Conservation (phyloP, 2,113 vertebrate species). For the Silurus meridionalis region DNA sequence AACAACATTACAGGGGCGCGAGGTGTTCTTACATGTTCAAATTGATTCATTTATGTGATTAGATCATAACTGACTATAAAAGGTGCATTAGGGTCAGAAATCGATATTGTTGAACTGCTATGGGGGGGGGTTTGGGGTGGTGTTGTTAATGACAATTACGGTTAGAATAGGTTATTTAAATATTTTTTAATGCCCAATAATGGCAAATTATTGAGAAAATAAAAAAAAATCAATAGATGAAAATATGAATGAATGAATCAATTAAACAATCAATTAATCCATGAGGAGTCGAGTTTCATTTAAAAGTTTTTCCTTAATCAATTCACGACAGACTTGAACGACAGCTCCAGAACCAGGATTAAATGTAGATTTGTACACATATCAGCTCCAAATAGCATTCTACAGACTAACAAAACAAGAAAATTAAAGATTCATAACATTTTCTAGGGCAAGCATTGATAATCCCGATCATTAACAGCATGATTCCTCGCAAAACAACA, state of each 20-base stretch:
- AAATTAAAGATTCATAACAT: no score
- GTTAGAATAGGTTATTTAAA: no score
- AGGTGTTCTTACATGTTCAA: not conserved
- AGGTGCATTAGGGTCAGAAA: no score
- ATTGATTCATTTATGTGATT: conserved; percentile 3
- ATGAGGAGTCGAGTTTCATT: not conserved
- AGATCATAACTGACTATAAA: not conserved
- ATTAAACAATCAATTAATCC: not conserved
- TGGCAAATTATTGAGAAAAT: not conserved
- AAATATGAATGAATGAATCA: no score
- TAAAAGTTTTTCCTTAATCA: not conserved
- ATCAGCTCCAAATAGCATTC: not conserved
- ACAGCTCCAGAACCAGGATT: not conserved
- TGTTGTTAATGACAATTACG: no score
- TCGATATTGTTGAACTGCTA: not conserved
- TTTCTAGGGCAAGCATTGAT: not conserved
- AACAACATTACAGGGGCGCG: not conserved
- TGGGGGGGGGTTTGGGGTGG: no score
- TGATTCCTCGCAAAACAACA: conserved; percentile 38
- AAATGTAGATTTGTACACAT: not conserved
- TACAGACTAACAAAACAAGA: not conserved
- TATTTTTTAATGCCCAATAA: no score
- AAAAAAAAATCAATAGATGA: not conserved
- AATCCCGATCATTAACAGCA: conserved; percentile 16
- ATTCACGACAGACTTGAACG: not conserved